phyloP scores from a whole-genome alignment of 2,888 invertebrate species.

The Cyaniris semiargus region DNA sequence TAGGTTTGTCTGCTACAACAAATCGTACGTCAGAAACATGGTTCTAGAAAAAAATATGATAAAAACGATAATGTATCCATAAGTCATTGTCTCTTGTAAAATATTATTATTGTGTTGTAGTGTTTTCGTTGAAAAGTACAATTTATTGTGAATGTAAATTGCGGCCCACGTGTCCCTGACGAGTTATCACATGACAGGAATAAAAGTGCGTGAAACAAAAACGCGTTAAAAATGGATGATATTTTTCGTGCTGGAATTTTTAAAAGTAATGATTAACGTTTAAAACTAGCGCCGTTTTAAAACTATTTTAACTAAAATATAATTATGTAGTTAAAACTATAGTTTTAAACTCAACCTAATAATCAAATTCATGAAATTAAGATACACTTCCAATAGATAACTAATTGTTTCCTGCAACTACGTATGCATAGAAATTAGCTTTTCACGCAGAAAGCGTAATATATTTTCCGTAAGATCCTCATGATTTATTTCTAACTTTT shows the following conservation, averaged over 20 bases:
- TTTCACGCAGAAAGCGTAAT: too few species aligned
- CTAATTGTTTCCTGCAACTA: too few species aligned
- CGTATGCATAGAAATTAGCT: too few species aligned
- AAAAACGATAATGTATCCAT: not conserved
- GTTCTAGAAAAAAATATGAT: too few species aligned
- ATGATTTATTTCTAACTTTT: too few species aligned
- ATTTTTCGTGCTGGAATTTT: not conserved
- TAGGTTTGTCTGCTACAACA: too few species aligned
- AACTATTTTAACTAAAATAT: not conserved
- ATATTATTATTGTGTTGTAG: conserved; percentile 16
- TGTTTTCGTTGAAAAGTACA: conserved; percentile 23
- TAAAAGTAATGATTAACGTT: not conserved
- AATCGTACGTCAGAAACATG: too few species aligned
- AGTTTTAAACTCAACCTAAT: too few species aligned
- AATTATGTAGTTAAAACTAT: too few species aligned
- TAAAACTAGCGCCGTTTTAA: not conserved
- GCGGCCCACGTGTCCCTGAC: not conserved
- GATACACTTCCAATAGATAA: too few species aligned
- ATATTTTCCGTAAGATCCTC: too few species aligned
- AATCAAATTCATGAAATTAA: too few species aligned
- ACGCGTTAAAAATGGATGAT: not conserved
- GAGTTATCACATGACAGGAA: not conserved
- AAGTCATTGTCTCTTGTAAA: not conserved
- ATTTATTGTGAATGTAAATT: conserved; percentile 1
- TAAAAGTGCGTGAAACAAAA: not conserved